Conservation (phyloP, 2,888 invertebrate species). For the Agrochola lychnidis region DNA sequence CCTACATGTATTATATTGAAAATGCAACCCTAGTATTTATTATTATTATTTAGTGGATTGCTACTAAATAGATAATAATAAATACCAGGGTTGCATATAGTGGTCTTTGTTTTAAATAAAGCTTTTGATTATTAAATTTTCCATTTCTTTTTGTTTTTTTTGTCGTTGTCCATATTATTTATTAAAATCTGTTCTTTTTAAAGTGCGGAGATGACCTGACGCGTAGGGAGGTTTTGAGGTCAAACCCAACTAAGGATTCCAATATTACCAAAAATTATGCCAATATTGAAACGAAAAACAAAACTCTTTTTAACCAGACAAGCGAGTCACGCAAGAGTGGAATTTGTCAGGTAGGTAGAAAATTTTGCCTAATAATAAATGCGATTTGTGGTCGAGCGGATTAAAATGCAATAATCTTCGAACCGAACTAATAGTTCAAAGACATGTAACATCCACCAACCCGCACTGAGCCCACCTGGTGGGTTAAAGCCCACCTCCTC, state of each 20-base stretch:
- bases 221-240: conserved; percentile 4
- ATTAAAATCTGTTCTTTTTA: conserved; percentile 3
- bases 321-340: conserved; percentile 31
- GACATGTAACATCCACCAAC: not conserved
- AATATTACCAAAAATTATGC: not conserved
- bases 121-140: not conserved
- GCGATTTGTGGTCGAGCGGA: not conserved
- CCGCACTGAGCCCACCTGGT: not conserved
- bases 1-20: no score
- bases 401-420: not conserved
- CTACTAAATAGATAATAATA: not conserved
- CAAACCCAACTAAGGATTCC: not conserved
- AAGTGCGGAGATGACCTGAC: conserved; percentile 9
- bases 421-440: not conserved
- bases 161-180: not conserved
- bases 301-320: not conserved
- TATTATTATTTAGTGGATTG: no score
- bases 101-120: not conserved
- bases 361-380: not conserved
- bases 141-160: not conserved
- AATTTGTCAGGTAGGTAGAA: conserved; percentile 44
- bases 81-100: not conserved
- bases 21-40: no score
- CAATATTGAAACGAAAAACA: not conserved
- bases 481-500: not conserved